Percentiles rank a stretch among this genome's conserved stretches.
Evolutionary conservation across 2,113 vertebrate genomes (phyloP).

Genomic region (Anoura caudifer): DNA sequence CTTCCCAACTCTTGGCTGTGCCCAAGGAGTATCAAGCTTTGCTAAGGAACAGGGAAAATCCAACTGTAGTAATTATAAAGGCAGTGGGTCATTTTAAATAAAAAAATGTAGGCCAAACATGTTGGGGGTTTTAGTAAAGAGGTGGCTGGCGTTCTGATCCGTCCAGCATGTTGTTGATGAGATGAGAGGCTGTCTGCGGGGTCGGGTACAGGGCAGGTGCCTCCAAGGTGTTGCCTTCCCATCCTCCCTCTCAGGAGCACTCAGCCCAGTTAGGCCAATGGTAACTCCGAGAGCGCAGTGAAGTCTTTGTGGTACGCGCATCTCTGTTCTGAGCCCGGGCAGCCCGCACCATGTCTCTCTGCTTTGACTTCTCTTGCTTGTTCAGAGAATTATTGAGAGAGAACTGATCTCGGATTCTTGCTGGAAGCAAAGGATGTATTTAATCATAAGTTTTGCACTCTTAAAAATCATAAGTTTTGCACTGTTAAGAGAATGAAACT

Average conservation of each 20-base stretch:
- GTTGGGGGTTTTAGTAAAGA: not conserved
- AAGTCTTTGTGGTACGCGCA: not conserved
- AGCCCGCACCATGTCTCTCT: rapidly evolving
- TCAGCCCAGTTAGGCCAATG: rapidly evolving
- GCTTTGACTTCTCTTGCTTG: not conserved
- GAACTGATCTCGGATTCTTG: not conserved
- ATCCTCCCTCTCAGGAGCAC: not conserved
- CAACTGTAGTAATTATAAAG: not conserved
- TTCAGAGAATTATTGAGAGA: not conserved
- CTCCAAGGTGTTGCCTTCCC: rapidly evolving
- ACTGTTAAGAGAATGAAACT: no score
- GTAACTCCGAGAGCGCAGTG: not conserved
- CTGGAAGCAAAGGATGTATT: not conserved
- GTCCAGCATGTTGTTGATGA: not conserved
- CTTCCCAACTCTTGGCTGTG: not conserved
- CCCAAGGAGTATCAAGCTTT: not conserved
- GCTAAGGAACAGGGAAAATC: not conserved
- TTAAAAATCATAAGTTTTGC: no score
- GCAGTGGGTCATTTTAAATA: not conserved
- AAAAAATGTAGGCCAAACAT: not conserved
- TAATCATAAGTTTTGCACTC: not conserved
- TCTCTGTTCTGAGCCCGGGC: not conserved
- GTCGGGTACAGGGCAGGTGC: not conserved
- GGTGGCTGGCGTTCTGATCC: not conserved
- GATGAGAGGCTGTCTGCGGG: not conserved